phyloP scores from a whole-genome alignment of 2,888 invertebrate genomes.

The Philhelius pedissequus region DNA sequence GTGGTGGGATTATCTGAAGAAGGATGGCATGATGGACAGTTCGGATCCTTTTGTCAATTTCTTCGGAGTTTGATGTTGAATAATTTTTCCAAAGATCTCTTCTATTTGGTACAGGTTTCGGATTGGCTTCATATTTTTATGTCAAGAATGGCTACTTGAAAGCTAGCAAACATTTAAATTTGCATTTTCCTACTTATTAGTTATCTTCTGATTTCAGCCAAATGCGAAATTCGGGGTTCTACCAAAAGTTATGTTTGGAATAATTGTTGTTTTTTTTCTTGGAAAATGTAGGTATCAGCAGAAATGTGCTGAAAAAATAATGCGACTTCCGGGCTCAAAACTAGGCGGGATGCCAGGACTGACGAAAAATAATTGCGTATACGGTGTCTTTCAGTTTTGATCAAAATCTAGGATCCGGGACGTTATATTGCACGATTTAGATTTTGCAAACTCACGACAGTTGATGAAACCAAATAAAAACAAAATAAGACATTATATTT shows the following conservation, averaged over 20 bases:
- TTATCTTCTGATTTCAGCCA: slow-evolving; percentile 72
- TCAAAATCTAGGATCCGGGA: slow-evolving; percentile 78
- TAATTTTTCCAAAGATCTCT: slow-evolving; percentile 88
- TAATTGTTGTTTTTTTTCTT: slow-evolving; percentile 86
- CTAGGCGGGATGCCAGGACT: slow-evolving; percentile 84
- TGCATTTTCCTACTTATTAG: not conserved
- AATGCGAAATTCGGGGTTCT: slow-evolving; percentile 84
- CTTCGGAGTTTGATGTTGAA: slow-evolving; percentile 89
- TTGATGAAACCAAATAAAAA: no score
- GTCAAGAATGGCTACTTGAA: slow-evolving; percentile 82
- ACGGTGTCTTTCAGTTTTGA: slow-evolving; percentile 76
- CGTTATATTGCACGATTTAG: no score
- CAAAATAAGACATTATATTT: no score
- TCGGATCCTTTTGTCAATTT: no score
- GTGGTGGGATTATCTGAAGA: no score
- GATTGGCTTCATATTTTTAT: slow-evolving; percentile 83
- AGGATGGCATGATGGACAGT: no score
- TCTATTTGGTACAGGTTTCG: slow-evolving; percentile 83
- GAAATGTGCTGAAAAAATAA: slow-evolving; percentile 89
- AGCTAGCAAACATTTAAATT: not conserved
- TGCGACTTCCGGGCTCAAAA: slow-evolving; percentile 88
- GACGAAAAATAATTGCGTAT: slow-evolving; percentile 79
- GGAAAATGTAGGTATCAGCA: slow-evolving; percentile 91
- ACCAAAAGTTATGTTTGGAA: slow-evolving; percentile 86
- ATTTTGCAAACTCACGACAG: no score